phyloP scores from a whole-genome alignment of 2,113 vertebrate species.

The Ascaphus truei region DNA sequence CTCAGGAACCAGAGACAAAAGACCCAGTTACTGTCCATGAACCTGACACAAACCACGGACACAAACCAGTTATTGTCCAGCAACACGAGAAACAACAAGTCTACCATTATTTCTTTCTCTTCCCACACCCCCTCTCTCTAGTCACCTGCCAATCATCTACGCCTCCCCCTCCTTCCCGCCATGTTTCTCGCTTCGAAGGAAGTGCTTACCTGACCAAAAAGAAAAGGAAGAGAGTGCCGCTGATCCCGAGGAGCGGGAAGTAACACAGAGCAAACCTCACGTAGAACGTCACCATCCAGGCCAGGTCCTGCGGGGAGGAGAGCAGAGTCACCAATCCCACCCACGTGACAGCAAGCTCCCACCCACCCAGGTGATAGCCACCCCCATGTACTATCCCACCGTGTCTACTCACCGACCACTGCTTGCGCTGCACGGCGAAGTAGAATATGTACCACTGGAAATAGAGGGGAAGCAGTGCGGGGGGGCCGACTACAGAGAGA shows the following conservation, averaged over 20 bases:
- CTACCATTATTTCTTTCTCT: too few species aligned
- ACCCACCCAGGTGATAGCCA: not conserved
- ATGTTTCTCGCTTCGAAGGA: not conserved
- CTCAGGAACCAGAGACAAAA: too few species aligned
- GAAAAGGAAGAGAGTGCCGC: constrained; percentile 59
- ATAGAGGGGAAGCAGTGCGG: constrained; percentile 69
- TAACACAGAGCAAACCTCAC: constrained; percentile 60
- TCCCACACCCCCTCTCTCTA: too few species aligned
- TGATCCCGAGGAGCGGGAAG: constrained; percentile 57
- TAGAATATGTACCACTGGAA: constrained; percentile 81
- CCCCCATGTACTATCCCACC: not conserved
- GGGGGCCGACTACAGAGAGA: constrained; percentile 67
- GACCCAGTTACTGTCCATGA: too few species aligned
- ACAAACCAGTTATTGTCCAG: too few species aligned
- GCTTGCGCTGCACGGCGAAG: constrained; percentile 61
- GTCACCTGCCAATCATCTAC: not conserved
- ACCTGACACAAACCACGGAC: too few species aligned
- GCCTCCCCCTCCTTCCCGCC: not conserved
- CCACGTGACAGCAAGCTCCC: too few species aligned
- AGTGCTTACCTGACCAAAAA: constrained; percentile 62
- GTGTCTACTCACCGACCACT: constrained; percentile 68
- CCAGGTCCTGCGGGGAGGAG: constrained; percentile 57
- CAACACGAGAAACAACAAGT: too few species aligned
- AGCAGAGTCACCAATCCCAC: not conserved
- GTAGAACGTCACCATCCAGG: constrained; percentile 75